phyloP scores from a whole-genome alignment of 2,113 vertebrate species.

The Arvicanthis niloticus region DNA sequence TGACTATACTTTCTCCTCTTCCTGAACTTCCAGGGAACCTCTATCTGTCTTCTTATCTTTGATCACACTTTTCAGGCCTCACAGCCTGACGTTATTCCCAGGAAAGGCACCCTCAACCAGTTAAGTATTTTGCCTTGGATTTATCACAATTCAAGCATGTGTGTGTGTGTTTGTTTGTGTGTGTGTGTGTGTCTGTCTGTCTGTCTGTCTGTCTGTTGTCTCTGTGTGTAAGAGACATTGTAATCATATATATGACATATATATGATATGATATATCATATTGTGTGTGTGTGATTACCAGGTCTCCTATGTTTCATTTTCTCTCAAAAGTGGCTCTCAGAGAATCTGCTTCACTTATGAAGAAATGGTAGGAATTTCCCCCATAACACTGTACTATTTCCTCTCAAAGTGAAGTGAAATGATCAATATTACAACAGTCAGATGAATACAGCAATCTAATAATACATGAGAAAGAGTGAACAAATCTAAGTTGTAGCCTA shows the following conservation, averaged over 20 bases:
- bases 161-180: no score
- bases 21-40: neutral
- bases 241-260: no score
- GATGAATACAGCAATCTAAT: neutral
- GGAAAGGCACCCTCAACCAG: neutral
- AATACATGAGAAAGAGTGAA: neutral
- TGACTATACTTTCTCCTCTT: neutral
- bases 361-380: neutral
- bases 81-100: neutral
- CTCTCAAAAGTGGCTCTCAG: neutral
- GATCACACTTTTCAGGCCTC: neutral
- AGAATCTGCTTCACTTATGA: neutral
- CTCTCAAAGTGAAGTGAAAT: neutral
- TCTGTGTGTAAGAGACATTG: no score
- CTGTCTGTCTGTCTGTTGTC: no score
- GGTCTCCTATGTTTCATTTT: neutral
- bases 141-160: neutral
- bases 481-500: neutral
- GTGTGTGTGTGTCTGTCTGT: no score
- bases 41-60: neutral
- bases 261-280: no score
- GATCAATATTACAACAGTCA: neutral
- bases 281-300: neutral
- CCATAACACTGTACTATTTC: neutral
- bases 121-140: neutral